Evolutionary conservation across 2,797 vertebrate species (phyloP).

Genomic region (Lithobates sylvaticus): DNA sequence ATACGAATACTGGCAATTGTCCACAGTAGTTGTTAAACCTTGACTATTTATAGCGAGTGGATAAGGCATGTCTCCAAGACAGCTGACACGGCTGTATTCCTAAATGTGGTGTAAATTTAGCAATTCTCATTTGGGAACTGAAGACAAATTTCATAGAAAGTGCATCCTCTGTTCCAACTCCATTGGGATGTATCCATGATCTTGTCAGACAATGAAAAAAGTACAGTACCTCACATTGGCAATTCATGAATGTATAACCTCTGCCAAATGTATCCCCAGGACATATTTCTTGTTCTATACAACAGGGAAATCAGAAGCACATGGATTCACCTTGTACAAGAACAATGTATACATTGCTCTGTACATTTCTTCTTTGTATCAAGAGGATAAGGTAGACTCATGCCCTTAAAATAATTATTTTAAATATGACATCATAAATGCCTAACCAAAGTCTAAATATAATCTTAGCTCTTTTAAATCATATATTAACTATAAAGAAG

Average conservation of each 20-base stretch:
- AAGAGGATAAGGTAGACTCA: too few species aligned
- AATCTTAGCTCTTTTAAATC: too few species aligned
- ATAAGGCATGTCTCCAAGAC: not conserved
- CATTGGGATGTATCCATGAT: conserved; percentile 23
- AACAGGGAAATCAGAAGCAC: conserved; percentile 33
- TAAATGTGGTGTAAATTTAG: conserved; percentile 20
- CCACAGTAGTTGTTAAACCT: conserved; percentile 3
- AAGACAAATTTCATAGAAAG: conserved; percentile 6
- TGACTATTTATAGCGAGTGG: conserved; percentile 31
- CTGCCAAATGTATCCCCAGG: conserved; percentile 24
- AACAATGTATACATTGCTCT: not conserved
- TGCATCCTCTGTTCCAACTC: conserved; percentile 12
- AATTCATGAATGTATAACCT: conserved; percentile 35
- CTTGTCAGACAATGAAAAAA: conserved; percentile 18
- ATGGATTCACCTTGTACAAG: conserved; percentile 10
- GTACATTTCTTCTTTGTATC: not conserved
- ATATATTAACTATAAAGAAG: too few species aligned
- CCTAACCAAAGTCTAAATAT: too few species aligned
- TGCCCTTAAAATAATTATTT: too few species aligned
- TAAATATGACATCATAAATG: too few species aligned
- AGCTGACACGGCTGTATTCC: conserved; percentile 6
- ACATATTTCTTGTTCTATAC: conserved; percentile 16
- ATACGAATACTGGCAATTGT: conserved; percentile 3
- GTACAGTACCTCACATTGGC: not conserved
- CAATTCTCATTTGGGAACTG: conserved; percentile 14